Evolutionary conservation across 2,113 vertebrate species (phyloP).

Genomic region (Spilogale gracilis): DNA sequence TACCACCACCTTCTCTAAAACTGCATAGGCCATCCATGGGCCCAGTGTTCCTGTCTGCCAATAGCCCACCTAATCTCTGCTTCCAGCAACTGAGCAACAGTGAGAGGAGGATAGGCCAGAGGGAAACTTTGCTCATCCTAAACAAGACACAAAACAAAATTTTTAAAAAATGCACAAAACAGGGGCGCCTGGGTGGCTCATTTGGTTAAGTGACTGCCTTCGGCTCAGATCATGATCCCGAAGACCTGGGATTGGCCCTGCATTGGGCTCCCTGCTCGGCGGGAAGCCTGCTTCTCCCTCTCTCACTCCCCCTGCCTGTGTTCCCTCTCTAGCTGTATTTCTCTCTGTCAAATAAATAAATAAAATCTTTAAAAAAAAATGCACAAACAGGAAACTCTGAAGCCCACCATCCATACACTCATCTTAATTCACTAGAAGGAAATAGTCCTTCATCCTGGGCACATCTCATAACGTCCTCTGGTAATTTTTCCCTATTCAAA

Average conservation of each 20-base stretch:
- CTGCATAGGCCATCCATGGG: background rate
- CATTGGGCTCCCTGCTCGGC: too few species aligned
- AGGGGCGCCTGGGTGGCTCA: background rate
- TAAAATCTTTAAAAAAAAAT: background rate
- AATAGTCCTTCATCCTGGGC: background rate
- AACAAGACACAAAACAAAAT: conserved; percentile 13
- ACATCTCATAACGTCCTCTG: background rate
- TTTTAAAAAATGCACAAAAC: background rate
- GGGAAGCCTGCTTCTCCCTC: too few species aligned
- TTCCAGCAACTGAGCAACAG: background rate
- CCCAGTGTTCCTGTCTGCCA: background rate
- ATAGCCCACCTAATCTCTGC: background rate
- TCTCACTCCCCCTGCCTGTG: too few species aligned
- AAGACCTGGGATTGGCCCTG: too few species aligned
- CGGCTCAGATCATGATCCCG: too few species aligned
- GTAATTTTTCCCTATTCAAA: background rate
- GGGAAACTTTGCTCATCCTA: background rate
- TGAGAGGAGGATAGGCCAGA: background rate
- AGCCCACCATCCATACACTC: background rate
- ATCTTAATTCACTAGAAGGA: background rate
- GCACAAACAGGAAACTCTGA: background rate
- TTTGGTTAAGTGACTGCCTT: too few species aligned
- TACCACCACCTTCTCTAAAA: background rate
- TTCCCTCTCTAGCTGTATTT: too few species aligned
- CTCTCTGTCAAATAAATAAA: background rate